A percentile compares a stretch with the other conserved stretches of the same genome.
Conservation (phyloP, 2,888 invertebrate species). For the Fabriciana adippe region DNA sequence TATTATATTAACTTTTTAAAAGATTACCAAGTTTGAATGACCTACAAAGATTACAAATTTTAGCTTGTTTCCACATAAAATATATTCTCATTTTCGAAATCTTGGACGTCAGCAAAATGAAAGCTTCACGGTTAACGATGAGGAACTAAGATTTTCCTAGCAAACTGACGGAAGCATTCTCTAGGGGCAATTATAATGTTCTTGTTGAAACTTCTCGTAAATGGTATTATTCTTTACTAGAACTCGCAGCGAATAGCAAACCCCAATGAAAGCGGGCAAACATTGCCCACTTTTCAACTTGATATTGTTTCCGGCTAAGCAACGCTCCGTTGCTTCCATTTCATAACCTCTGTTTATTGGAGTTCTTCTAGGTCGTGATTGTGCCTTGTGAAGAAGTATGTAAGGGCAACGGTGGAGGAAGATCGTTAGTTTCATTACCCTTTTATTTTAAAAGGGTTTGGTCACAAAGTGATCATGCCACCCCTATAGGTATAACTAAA, state of each 20-base stretch:
- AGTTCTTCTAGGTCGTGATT: slow-evolving; percentile 37
- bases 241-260: slow-evolving; percentile 63
- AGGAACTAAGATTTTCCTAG: slow-evolving; percentile 20
- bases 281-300: slow-evolving; percentile 47
- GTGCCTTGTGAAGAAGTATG: slow-evolving; percentile 20
- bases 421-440: not conserved
- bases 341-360: slow-evolving; percentile 41
- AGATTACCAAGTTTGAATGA: not conserved
- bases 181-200: slow-evolving; percentile 27
- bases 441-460: too few relatives aligned
- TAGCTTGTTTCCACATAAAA: slow-evolving; percentile 1
- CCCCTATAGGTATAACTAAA: too few relatives aligned
- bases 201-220: slow-evolving; percentile 29
- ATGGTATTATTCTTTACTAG: slow-evolving; percentile 30
- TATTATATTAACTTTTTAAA: slow-evolving; percentile 4
- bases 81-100: slow-evolving; percentile 9
- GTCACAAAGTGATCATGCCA: too few relatives aligned
- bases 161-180: slow-evolving; percentile 22
- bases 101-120: slow-evolving; percentile 6
- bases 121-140: slow-evolving; percentile 14
- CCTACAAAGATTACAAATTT: not conserved
- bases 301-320: slow-evolving; percentile 48
- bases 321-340: slow-evolving; percentile 34
- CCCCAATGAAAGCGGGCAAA: slow-evolving; percentile 59
- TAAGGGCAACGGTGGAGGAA: slow-evolving; percentile 17